These are phyloP conservation scores for Prunella fulvescens DNA, from an alignment of 2,113 vertebrate species.

Conservation along the genomic window DNA sequence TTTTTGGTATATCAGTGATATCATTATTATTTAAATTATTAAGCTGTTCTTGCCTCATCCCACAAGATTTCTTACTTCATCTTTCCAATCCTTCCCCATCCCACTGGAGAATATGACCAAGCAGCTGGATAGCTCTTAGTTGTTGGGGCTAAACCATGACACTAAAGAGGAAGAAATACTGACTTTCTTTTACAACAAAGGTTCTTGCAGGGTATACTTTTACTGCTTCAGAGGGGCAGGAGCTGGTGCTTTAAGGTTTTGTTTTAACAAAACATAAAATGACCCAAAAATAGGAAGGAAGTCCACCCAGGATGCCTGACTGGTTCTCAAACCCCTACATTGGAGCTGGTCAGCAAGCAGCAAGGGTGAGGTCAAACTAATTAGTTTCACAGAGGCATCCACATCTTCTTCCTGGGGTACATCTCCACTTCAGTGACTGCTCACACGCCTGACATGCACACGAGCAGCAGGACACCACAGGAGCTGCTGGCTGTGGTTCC, in stretches of 20 bases:
- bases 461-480: not conserved
- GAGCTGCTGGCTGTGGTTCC: not conserved
- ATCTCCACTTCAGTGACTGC: not conserved
- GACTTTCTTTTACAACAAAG: not conserved
- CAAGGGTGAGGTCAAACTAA: not conserved
- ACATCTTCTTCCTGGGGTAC: not conserved
- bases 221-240: not conserved
- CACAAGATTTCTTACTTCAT: not conserved
- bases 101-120: rapidly evolving
- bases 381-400: not conserved
- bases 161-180: not conserved
- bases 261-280: not conserved
- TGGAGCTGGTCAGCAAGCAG: not conserved
- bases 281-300: not conserved
- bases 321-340: rapidly evolving
- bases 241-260: not conserved
- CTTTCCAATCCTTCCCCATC: not conserved
- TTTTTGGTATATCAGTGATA: not conserved
- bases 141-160: not conserved
- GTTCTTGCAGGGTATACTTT: not conserved
- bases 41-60: not conserved
- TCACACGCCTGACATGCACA: not conserved
- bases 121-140: not conserved
- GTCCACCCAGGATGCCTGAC: not conserved
- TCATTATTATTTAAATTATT: not conserved